These are phyloP conservation scores for Stylophora pistillata DNA, from an alignment of 64 coral and sea anemone species.

Conservation along the genomic window DNA sequence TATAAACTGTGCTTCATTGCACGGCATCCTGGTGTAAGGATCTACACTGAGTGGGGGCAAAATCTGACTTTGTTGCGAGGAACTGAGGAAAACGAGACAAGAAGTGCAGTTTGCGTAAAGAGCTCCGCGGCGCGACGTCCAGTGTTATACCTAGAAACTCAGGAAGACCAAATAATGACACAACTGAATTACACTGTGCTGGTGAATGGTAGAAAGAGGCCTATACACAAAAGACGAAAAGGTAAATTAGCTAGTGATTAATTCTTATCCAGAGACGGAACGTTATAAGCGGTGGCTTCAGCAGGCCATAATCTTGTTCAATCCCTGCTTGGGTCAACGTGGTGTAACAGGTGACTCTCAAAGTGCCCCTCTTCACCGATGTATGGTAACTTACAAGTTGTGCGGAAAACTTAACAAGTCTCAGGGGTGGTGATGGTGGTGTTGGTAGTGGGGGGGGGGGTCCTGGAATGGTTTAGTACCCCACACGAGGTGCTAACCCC, in stretches of 20 bases:
- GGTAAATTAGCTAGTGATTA: not conserved
- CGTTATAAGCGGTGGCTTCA: not conserved
- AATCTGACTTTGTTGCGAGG: not conserved
- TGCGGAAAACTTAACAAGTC: too few species aligned
- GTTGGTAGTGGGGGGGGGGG: too few species aligned
- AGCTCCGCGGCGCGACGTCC: not conserved
- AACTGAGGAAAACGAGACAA: slow-evolving; percentile 2
- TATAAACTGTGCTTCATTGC: slow-evolving; percentile 33
- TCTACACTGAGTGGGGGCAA: not conserved
- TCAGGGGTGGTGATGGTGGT: too few species aligned
- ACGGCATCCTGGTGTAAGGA: slow-evolving; percentile 17
- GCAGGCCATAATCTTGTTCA: too few species aligned
- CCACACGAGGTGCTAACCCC: too few species aligned
- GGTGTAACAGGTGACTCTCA: too few species aligned
- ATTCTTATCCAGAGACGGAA: not conserved
- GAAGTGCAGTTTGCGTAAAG: slow-evolving; percentile 30
- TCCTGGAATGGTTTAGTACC: too few species aligned
- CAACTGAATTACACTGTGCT: slow-evolving; percentile 37
- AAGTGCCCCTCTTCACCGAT: too few species aligned
- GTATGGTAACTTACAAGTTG: too few species aligned
- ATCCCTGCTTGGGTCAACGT: too few species aligned
- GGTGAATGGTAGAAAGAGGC: slow-evolving; percentile 21
- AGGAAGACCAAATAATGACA: slow-evolving; percentile 22
- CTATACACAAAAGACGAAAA: slow-evolving; percentile 3
- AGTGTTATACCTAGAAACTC: slow-evolving; percentile 27